Conservation (phyloP, 1,140 invertebrate species). For the Lasioglossum baleicum region DNA sequence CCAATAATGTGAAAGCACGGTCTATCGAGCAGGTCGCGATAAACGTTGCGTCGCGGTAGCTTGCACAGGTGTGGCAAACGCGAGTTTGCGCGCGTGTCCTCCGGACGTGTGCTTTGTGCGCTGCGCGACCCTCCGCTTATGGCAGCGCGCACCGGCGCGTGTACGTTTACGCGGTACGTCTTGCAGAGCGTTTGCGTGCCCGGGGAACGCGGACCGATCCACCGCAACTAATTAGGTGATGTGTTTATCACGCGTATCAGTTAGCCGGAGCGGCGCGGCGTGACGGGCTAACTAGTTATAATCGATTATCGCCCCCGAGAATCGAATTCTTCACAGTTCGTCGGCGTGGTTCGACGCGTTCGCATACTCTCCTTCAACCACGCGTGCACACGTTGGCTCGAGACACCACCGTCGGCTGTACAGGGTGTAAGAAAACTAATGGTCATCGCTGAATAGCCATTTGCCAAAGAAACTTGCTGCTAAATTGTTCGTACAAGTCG, state of each 20-base stretch:
- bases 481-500: too few species aligned
- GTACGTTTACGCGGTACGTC: neutral
- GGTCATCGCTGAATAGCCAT: too few species aligned
- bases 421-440: neutral
- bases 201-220: slow-evolving; percentile 62
- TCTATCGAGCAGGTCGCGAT: slow-evolving; percentile 48
- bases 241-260: slow-evolving; percentile 75
- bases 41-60: slow-evolving; percentile 12
- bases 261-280: slow-evolving; percentile 53
- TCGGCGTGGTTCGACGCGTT: slow-evolving; percentile 19
- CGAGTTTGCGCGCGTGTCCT: neutral
- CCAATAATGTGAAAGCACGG: slow-evolving; percentile 42
- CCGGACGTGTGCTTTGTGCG: neutral
- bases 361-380: neutral
- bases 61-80: neutral
- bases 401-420: neutral
- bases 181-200: slow-evolving; percentile 58
- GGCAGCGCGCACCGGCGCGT: neutral
- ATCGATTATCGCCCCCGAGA: slow-evolving; percentile 70
- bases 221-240: slow-evolving; percentile 77
- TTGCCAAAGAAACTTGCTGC: too few species aligned
- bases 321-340: slow-evolving; percentile 73
- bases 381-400: slow-evolving; percentile 7
- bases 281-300: slow-evolving; percentile 66
- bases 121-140: neutral